Conservation (phyloP, 2,888 invertebrate species). For the Glaucopsyche alexis region DNA sequence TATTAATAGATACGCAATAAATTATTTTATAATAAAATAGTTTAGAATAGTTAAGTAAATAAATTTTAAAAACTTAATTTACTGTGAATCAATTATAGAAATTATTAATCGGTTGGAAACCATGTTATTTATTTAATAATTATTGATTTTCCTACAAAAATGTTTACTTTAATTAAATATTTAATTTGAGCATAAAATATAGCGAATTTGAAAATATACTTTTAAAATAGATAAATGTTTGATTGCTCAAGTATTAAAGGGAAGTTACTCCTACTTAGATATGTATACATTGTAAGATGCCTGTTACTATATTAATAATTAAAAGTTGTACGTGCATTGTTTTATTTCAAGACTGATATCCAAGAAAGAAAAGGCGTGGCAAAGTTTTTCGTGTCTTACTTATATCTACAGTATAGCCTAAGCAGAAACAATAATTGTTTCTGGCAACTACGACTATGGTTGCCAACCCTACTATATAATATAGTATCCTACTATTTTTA, state of each 20-base stretch:
- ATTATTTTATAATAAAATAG: slow-evolving; percentile 27
- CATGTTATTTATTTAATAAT: not conserved
- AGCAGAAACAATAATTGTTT: no score
- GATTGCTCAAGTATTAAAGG: slow-evolving; percentile 31
- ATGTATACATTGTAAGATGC: not conserved
- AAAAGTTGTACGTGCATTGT: not conserved
- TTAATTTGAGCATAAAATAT: not conserved
- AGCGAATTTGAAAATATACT: not conserved
- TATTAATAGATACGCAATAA: slow-evolving; percentile 30
- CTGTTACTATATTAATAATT: slow-evolving; percentile 26
- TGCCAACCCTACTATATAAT: no score
- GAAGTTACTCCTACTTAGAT: slow-evolving; percentile 23
- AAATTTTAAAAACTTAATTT: slow-evolving; percentile 1
- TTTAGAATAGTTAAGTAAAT: slow-evolving; percentile 18
- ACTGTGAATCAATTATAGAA: not conserved
- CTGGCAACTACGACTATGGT: no score
- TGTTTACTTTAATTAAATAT: no score
- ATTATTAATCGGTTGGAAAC: not conserved
- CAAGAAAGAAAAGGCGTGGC: no score
- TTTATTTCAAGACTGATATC: not conserved
- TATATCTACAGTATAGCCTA: no score
- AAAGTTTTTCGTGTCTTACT: no score
- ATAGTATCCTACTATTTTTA: no score
- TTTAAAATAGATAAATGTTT: slow-evolving; percentile 21
- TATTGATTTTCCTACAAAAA: not conserved